Evolutionary conservation across 64 coral and sea anemone genomes (phyloP).

Genomic region (Astreopora myriophthalma): DNA sequence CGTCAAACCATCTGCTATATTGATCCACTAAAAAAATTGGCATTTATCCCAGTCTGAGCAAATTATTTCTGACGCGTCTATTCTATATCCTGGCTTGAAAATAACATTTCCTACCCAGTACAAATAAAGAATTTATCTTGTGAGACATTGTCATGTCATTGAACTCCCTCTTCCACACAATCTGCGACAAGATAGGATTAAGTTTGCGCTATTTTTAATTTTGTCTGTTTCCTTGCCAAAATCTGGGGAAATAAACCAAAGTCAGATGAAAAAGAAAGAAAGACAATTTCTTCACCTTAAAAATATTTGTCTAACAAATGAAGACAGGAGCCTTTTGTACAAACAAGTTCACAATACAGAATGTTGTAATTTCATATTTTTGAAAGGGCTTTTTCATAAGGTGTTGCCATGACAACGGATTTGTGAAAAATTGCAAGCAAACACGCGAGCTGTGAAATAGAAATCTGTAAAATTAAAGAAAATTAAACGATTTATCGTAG

Average conservation of each 20-base stretch:
- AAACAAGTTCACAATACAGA: background rate
- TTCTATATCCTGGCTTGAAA: constrained; percentile 38
- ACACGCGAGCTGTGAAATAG: background rate
- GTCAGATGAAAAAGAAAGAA: background rate
- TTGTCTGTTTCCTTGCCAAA: no score
- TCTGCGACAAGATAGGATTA: background rate
- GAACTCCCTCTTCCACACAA: background rate
- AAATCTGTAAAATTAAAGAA: background rate
- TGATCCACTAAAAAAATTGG: no score
- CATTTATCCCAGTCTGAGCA: background rate
- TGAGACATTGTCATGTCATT: constrained; percentile 10
- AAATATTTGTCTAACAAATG: background rate
- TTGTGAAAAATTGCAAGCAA: background rate
- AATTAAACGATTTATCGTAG: constrained; percentile 15
- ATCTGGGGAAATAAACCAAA: background rate
- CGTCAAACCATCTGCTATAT: no score
- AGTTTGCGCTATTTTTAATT: background rate
- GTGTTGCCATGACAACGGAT: background rate
- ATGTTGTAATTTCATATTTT: background rate
- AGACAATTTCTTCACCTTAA: background rate
- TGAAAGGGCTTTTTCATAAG: no score
- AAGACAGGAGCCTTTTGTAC: background rate
- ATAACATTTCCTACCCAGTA: background rate
- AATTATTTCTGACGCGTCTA: background rate
- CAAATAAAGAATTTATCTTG: background rate